These are phyloP conservation scores for Cynopterus sphinx DNA, from an alignment of 2,797 vertebrate genomes.

Conservation along the genomic window DNA sequence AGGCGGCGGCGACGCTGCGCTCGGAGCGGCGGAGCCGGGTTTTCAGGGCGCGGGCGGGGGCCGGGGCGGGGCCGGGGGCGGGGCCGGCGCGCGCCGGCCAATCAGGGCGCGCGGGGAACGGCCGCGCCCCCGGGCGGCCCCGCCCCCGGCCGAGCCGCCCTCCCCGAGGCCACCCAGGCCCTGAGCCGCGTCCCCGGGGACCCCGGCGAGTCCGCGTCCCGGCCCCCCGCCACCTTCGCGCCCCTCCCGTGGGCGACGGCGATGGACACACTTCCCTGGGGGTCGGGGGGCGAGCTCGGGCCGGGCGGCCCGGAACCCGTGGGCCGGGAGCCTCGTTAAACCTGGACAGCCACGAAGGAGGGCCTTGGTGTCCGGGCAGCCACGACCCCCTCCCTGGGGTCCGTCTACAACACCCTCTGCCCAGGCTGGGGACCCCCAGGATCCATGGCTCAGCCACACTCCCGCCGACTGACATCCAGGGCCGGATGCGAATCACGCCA, in stretches of 20 bases:
- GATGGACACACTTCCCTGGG: background rate
- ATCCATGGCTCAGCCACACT: background rate
- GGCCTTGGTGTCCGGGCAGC: background rate
- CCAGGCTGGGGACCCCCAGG: background rate
- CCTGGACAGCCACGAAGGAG: background rate
- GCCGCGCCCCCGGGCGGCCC: background rate
- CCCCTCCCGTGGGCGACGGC: background rate
- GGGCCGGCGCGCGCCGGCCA: slow-evolving; percentile 7
- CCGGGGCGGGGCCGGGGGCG: background rate
- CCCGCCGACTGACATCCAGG: background rate
- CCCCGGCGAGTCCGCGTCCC: background rate
- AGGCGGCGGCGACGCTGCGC: background rate
- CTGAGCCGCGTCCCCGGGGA: background rate
- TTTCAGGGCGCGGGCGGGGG: background rate
- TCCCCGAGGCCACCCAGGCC: background rate
- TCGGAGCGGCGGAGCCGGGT: background rate
- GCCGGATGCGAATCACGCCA: background rate
- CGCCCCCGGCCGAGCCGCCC: too few species aligned
- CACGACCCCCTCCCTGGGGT: background rate
- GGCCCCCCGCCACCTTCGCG: accelerated
- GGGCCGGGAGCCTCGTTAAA: background rate
- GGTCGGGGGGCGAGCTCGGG: too few species aligned
- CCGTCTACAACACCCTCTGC: background rate
- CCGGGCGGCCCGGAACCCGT: background rate
- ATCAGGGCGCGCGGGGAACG: slow-evolving; percentile 41